Evolutionary conservation across 2,888 invertebrate species (phyloP), one percentile per base, ranked within the genome.

Genomic region (Tortrix viridana): DNA sequence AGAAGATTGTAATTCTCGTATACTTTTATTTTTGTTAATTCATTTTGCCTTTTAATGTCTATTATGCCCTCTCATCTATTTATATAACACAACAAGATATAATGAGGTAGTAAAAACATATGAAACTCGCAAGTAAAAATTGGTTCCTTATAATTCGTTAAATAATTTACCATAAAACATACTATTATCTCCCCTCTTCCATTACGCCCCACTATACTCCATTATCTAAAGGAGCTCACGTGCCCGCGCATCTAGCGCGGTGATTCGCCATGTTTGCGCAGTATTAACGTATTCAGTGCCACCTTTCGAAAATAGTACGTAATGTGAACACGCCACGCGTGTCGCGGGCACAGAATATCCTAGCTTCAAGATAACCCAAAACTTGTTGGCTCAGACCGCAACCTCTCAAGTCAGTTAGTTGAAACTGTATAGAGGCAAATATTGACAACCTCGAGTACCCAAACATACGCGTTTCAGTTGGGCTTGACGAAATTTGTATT

Each of bases 141-240:
- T n/a, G n/a, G n/a, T 12, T 32, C 32, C 32, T 32, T 0, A 12
- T 12, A 12, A 32, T 9, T 32, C 26, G 0, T 32, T 9, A 32
- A 32, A 32, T 9, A 32, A 32, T 32, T 32, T 32, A 1, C 32
- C 32, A 32, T 32, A 32, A 32, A 12, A 32, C 12, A 12, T 32
- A 12, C 32, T 3, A 32, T 32, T 32, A 32, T 32, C 32, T 32
- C 12, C 12, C 32, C 32, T 32, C 32, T 56, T 47, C 19, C n/a
- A 3, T 18, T 46, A 44, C 44, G 54, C 5, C 32, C 9, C 18
- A 60, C 61, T 56, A 22, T 52, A 65, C 70, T 63, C 47, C 67
- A 76, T 74, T 76, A 76, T 71, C 69, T 72, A 70, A 75, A 75
- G 49, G 46, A 56, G 22, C 56, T 67, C 56, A 66, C 77, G 77